A percentile compares a stretch with the other conserved stretches of the same genome.
Evolutionary conservation across 2,113 vertebrate genomes (phyloP).

Genomic region (Toxotes jaculatrix): DNA sequence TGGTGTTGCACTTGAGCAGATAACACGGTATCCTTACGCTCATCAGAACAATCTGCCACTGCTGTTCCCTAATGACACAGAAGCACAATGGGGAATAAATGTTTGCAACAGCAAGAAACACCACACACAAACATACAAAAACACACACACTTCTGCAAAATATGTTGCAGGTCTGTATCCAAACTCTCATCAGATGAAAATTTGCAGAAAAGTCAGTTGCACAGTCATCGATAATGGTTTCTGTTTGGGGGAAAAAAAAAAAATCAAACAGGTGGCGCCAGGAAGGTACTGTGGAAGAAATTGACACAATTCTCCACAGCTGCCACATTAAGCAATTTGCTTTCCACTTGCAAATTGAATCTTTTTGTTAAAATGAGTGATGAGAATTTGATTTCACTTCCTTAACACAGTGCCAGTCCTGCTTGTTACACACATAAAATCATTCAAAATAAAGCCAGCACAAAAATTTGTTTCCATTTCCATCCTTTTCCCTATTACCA

Average conservation of each 20-base stretch:
- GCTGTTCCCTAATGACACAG: slow-evolving; percentile 44
- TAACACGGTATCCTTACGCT: slow-evolving; percentile 46
- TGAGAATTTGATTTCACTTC: slow-evolving; percentile 23
- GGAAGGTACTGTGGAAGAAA: neutral
- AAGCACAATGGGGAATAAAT: slow-evolving; percentile 34
- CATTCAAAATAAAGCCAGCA: slow-evolving; percentile 8
- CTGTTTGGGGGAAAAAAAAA: slow-evolving; percentile 11
- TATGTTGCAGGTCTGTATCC: neutral
- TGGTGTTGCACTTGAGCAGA: slow-evolving; percentile 20
- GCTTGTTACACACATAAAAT: slow-evolving; percentile 16
- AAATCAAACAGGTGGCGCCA: slow-evolving; percentile 40
- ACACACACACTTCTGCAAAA: slow-evolving; percentile 1
- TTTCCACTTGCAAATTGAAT: slow-evolving; percentile 28
- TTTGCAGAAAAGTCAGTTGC: slow-evolving; percentile 7
- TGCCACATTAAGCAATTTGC: neutral
- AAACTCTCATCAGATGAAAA: slow-evolving; percentile 23
- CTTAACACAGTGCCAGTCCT: slow-evolving; percentile 10
- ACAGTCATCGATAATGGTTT: slow-evolving; percentile 15
- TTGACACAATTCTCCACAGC: neutral
- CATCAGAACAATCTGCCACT: slow-evolving; percentile 59
- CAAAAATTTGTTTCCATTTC: slow-evolving; percentile 41
- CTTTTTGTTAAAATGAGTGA: slow-evolving; percentile 10
- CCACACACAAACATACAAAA: slow-evolving; percentile 4
- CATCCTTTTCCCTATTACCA: slow-evolving; percentile 20
- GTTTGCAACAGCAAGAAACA: slow-evolving; percentile 36